Percentiles rank a stretch among this genome's conserved stretches.
phyloP scores from a whole-genome alignment of 2,888 invertebrate genomes.

The Lasioglossum pauxillum region DNA sequence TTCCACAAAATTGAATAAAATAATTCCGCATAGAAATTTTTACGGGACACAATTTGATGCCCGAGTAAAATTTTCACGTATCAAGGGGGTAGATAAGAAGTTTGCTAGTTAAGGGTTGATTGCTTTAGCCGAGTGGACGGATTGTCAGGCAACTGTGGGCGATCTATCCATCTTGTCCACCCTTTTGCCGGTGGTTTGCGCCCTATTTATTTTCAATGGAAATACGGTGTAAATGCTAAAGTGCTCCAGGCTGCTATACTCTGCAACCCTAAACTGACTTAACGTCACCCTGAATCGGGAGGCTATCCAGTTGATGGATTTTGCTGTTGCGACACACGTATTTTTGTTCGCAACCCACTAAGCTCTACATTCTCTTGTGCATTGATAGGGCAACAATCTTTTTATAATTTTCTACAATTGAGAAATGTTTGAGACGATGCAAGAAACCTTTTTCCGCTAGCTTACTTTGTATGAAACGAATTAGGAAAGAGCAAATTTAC shows the following conservation, averaged over 20 bases:
- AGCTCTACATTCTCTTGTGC: too few species aligned
- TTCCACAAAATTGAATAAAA: not conserved
- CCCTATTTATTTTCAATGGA: slow-evolving; percentile 10
- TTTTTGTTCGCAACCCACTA: not conserved
- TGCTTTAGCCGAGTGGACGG: not conserved
- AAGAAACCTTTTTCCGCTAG: not conserved
- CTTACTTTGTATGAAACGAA: not conserved
- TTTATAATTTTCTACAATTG: not conserved
- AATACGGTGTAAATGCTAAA: slow-evolving; percentile 1
- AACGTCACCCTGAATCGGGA: not conserved
- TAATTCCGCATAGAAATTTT: not conserved
- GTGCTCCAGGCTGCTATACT: not conserved
- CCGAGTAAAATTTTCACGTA: not conserved
- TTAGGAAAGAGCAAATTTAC: not conserved
- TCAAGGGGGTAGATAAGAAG: not conserved
- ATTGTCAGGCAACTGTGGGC: not conserved
- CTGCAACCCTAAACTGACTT: not conserved
- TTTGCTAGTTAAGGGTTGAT: not conserved
- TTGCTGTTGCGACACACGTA: not conserved
- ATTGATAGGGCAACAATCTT: too few species aligned
- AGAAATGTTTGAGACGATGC: not conserved
- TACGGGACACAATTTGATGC: not conserved
- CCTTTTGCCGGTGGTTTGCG: not conserved
- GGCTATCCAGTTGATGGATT: not conserved
- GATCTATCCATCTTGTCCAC: not conserved